Evolutionary conservation across 1,140 invertebrate species (phyloP).

Genomic region (Catajapyx aquilonaris): DNA sequence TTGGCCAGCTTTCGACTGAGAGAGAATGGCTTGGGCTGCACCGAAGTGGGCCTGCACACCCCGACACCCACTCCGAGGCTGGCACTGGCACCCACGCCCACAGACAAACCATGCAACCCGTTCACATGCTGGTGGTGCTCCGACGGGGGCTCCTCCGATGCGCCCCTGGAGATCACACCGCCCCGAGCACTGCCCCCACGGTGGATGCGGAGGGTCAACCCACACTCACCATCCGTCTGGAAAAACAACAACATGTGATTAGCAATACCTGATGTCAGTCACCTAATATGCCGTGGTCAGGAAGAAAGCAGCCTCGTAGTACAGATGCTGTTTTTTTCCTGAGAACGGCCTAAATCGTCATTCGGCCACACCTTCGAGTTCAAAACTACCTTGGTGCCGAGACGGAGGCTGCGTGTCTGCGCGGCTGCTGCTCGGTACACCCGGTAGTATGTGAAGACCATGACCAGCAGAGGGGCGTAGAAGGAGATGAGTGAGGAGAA

Average conservation of each 20-base stretch:
- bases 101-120: conserved; percentile 35
- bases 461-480: conserved; percentile 88
- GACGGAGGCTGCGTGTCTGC: conserved; percentile 74
- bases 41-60: conserved; percentile 10
- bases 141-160: conserved; percentile 35
- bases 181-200: conserved; percentile 38
- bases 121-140: conserved; percentile 34
- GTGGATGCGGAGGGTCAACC: conserved; percentile 71
- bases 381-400: conserved; percentile 49
- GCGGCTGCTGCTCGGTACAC: conserved; percentile 86
- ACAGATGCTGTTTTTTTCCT: too few species aligned
- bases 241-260: too few species aligned
- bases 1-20: conserved; percentile 73
- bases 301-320: too few species aligned
- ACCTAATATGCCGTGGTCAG: too few species aligned
- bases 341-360: too few species aligned
- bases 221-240: conserved; percentile 56
- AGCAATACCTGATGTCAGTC: too few species aligned
- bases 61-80: conserved; percentile 27
- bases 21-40: conserved; percentile 56
- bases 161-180: conserved; percentile 30
- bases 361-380: conserved; percentile 11
- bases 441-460: conserved; percentile 93
- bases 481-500: conserved; percentile 95
- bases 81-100: conserved; percentile 21